phyloP scores from a whole-genome alignment of 2,113 vertebrate species.

The Prolemur simus region DNA sequence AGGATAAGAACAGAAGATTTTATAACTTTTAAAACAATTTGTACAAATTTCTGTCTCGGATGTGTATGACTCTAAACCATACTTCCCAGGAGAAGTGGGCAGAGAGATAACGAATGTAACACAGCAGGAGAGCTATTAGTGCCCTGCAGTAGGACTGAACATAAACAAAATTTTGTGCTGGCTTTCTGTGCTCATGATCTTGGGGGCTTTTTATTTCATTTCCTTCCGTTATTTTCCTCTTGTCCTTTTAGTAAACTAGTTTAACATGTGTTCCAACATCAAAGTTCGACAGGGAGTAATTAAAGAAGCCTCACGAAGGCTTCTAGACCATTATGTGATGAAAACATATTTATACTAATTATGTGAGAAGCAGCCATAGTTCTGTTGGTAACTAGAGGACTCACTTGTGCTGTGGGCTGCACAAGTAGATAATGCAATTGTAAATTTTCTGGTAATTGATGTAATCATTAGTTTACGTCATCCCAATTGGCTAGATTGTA shows the following conservation, averaged over 20 bases:
- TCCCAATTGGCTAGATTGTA: not conserved
- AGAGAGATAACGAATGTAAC: not conserved
- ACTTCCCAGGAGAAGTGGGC: constrained; percentile 11
- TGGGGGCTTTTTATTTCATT: constrained; percentile 36
- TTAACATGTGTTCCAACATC: not conserved
- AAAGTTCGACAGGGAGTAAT: constrained; percentile 11
- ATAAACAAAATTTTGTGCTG: not conserved
- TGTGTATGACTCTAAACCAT: not conserved
- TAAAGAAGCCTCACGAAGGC: constrained; percentile 13
- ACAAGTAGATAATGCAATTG: not conserved
- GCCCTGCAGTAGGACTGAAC: not conserved
- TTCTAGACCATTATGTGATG: constrained; percentile 3
- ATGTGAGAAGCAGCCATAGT: not conserved
- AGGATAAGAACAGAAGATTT: not conserved
- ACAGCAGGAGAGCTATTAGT: not conserved
- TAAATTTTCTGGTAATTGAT: constrained; percentile 8
- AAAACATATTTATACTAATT: constrained; percentile 29
- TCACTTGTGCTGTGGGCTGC: not conserved
- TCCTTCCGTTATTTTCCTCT: constrained; percentile 25
- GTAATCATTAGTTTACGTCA: not conserved
- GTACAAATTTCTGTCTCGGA: not conserved
- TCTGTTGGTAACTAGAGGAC: not conserved
- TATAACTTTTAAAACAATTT: not conserved
- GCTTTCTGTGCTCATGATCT: not conserved
- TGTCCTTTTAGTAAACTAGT: constrained; percentile 35